Evolutionary conservation across 2,888 invertebrate genomes (phyloP), one percentile per base, ranked within the genome.

Genomic region (Homarus gammarus): DNA sequence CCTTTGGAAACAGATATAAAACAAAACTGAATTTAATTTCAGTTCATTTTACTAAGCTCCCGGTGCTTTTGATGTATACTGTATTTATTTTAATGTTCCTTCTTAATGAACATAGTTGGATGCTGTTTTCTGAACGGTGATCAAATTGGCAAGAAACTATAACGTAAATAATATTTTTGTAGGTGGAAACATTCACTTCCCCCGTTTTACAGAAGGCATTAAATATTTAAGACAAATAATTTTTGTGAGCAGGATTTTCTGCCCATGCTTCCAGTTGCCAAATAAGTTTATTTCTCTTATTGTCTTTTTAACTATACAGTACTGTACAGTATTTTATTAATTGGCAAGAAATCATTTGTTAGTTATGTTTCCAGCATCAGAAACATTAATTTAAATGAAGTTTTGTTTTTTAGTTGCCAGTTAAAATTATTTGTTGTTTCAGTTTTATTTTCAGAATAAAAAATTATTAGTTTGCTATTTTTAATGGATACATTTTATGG

Each of bases 1-100:
- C 5, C 31, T 70, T 49, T 83, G 83, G 83, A 83, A 83, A 38
- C 83, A 70, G n/a, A 56, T 83, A 33, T 83, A 49, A 70, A 56
- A n/a, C n/a, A n/a, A 27, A 10, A 56, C 10, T 44, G n/a, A 44
- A 31, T n/a, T 44, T 49, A 36, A 44, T 44, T 27, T 44, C 2
- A 44, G 10, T 75, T 75, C 22, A n/a, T 75, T 44, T 75, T 33
- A 44, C 49, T 15, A 27, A 44, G 75, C 38, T 75, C 75, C 75
- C 49, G 75, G 75, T 75, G 75, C 75, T 75, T 75, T 44, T 38
- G 75, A 27, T 40, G 40, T 73, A 40, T 38, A 73, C 27, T 44
- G n/a, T 75, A 75, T 75, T n/a, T 75, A 6, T 64, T 27, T 64
- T 64, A 10, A 64, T 64, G n/a, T n/a, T 27, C 6, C 5, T 64